Base-by-base conservation (phyloP, 2,888 invertebrate genomes). In the Platycheirus albimanus region DNA sequence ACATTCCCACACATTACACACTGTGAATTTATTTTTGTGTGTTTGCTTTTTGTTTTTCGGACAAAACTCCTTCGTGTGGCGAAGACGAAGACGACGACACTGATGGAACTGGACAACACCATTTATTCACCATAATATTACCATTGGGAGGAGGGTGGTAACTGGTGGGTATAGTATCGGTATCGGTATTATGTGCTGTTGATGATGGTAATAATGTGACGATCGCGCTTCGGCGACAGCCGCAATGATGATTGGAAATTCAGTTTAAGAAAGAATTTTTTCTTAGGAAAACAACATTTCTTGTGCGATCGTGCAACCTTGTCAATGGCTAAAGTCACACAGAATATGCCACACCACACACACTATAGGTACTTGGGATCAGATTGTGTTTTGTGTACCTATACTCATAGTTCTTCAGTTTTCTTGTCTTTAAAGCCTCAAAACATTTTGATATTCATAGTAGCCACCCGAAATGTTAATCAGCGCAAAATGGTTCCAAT, bases 1-100 rank as follows among this genome's bases (percentile, higher is more conserved):
- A 87, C 87, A 87, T 87, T 87, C 87, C 87, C 87, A 87, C 87
- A 87, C 87, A 86, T 86, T 86, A 86, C 83, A 86, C 83, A 83
- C 69, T 71, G 78, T 83, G 83, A 78, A 63, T 72, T 67, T 72
- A 56, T 72, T 77, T 77, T 67, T 71, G 72, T 77, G 51, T 64
- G 6, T 77, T 70, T 43, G 36, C 30, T 49, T 49, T 20, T 33
- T n/a, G 13, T 15, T 30, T 47, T 24, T 41, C 70, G 66, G 77
- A 71, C 71, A 63, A 67, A 69, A 58, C 66, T 70, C 47, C 47
- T 45, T 30, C 45, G 24, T 41, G 36, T 20, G n/a, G 17, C n/a
- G 28, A n/a, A n/a, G n/a, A n/a, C n/a, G n/a, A n/a, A n/a, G n/a
- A n/a, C 17, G 24, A 38, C 38, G 36, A 58, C 41, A 30, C n/a